phyloP scores from a whole-genome alignment of 64 coral and sea anemone species.

The Stichodactyla helianthus region DNA sequence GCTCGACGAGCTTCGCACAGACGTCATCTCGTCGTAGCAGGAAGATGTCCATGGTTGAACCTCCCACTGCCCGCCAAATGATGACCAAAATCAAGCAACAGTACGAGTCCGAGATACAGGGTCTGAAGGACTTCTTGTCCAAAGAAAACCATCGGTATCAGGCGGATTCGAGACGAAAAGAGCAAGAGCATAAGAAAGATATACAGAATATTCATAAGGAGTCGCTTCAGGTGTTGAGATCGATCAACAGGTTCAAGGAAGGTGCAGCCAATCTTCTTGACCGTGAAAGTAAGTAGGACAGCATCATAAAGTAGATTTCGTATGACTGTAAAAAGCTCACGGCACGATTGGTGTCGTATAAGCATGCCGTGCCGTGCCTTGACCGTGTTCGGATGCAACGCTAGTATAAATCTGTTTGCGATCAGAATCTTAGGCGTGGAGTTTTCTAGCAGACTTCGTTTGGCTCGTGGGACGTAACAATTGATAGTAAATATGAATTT shows the following conservation, averaged over 20 bases:
- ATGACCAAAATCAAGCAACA: slow-evolving; percentile 84
- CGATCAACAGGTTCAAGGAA: slow-evolving; percentile 95
- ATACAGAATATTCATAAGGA: slow-evolving; percentile 87
- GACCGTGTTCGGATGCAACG: no score
- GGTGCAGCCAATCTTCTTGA: slow-evolving; percentile 71
- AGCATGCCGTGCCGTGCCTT: no score
- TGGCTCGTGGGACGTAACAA: no score
- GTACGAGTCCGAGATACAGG: slow-evolving; percentile 83
- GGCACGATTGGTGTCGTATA: no score
- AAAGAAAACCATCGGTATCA: slow-evolving; percentile 80
- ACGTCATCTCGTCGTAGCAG: slow-evolving; percentile 27
- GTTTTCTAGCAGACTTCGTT: no score
- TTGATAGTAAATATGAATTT: no score
- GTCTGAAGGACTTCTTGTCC: slow-evolving; percentile 59
- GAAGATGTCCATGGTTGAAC: slow-evolving; percentile 44
- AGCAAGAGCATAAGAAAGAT: slow-evolving; percentile 83
- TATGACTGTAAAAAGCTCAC: neutral
- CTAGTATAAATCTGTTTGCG: no score
- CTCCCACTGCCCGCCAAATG: slow-evolving; percentile 87
- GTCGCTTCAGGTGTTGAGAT: slow-evolving; percentile 66
- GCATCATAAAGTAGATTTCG: neutral
- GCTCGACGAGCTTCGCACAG: slow-evolving; percentile 50
- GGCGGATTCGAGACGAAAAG: slow-evolving; percentile 70
- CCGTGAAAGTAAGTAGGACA: slow-evolving; percentile 72
- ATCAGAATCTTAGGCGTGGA: no score